Evolutionary conservation across 2,797 vertebrate genomes (phyloP).

Genomic region (Crax fasciolata): DNA sequence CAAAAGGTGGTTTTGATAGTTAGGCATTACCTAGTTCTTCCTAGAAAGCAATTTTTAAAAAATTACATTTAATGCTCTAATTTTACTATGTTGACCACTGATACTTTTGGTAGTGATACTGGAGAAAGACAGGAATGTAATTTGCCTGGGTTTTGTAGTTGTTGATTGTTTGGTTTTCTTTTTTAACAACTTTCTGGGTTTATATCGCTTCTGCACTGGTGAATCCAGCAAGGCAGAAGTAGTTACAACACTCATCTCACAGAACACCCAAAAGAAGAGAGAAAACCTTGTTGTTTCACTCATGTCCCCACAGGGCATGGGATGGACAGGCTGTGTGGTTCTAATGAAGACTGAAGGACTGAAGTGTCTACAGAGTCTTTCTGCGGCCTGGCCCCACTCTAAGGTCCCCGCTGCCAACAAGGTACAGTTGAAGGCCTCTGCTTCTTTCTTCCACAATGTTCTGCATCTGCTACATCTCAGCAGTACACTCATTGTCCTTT

Average conservation of each 20-base stretch:
- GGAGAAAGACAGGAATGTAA: background rate
- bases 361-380: background rate
- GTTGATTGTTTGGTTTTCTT: background rate
- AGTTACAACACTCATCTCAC: background rate
- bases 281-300: background rate
- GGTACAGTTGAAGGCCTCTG: rapidly evolving
- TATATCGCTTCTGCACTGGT: background rate
- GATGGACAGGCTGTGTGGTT: background rate
- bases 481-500: background rate
- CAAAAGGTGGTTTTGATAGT: background rate
- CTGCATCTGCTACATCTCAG: background rate
- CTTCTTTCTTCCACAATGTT: background rate
- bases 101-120: background rate
- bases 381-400: background rate
- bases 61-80: background rate
- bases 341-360: background rate
- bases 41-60: background rate
- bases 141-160: background rate
- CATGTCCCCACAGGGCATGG: background rate
- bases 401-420: background rate
- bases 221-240: background rate
- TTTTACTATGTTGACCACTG: background rate
- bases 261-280: background rate
- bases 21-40: background rate
- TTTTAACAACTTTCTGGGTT: background rate